Evolutionary conservation across 2,888 invertebrate species (phyloP).

Genomic region (Athalia cordata): DNA sequence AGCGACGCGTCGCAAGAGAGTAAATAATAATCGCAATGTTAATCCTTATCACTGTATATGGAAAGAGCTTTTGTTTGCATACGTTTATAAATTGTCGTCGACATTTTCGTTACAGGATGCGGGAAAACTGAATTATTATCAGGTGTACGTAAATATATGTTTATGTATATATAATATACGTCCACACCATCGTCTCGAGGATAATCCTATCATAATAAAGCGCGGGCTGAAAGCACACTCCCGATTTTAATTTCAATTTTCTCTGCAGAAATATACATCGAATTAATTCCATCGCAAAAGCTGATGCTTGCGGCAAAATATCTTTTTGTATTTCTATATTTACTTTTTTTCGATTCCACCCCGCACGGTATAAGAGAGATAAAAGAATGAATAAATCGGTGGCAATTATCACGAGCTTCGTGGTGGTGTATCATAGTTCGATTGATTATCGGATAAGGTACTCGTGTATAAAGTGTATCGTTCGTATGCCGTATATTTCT

Average conservation of each 20-base stretch:
- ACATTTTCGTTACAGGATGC: too few species aligned
- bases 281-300: too few species aligned
- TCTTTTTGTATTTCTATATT: not conserved
- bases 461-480: not conserved
- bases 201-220: not conserved
- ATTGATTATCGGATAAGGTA: too few species aligned
- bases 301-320: too few species aligned
- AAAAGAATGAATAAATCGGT: not conserved
- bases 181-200: not conserved
- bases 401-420: too few species aligned
- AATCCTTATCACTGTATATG: not conserved
- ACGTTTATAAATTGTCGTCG: too few species aligned
- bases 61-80: not conserved
- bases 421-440: too few species aligned
- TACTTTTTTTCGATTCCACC: not conserved
- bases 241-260: too few species aligned
- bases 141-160: not conserved
- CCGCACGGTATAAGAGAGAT: not conserved
- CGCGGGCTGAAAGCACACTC: conserved; percentile 1
- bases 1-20: too few species aligned
- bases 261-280: too few species aligned
- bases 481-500: not conserved
- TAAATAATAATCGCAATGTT: not conserved
- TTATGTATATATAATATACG: not conserved
- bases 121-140: not conserved